phyloP scores from a whole-genome alignment of 2,113 vertebrate species.

The Oreochromis aureus region DNA sequence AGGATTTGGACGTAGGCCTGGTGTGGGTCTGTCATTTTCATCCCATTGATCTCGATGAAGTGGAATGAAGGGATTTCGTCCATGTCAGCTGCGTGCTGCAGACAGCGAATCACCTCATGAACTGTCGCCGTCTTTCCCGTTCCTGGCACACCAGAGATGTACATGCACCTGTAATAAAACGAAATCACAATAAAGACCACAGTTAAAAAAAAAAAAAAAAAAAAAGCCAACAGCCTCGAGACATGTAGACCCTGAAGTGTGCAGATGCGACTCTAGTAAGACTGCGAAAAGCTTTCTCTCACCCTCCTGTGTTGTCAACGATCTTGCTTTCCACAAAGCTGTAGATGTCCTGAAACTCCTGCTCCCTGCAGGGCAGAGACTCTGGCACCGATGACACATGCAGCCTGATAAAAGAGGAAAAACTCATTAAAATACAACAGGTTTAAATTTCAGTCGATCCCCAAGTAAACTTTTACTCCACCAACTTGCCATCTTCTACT shows the following conservation, averaged over 20 bases:
- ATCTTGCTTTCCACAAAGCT: constrained; percentile 96
- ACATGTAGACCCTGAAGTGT: not conserved
- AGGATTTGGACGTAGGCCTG: constrained; percentile 93
- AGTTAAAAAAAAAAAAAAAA: not conserved
- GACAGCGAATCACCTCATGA: constrained; percentile 83
- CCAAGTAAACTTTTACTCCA: not conserved
- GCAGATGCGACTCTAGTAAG: not conserved
- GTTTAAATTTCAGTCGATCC: rapidly evolving
- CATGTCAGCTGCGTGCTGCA: constrained; percentile 78
- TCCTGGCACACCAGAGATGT: constrained; percentile 94
- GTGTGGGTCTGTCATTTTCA: constrained; percentile 97
- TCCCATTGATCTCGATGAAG: constrained; percentile 91
- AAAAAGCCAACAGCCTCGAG: rapidly evolving
- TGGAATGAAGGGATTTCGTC: constrained; percentile 80
- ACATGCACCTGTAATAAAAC: constrained; percentile 85
- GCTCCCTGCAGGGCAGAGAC: constrained; percentile 91
- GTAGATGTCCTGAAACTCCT: constrained; percentile 95
- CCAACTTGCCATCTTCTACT: not conserved
- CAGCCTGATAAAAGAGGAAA: constrained; percentile 53
- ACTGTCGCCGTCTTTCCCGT: constrained; percentile 97
- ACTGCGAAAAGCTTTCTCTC: constrained; percentile 6
- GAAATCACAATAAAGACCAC: not conserved
- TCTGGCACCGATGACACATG: constrained; percentile 90
- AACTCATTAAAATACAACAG: not conserved
- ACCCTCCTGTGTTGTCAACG: constrained; percentile 90